Percentiles rank a stretch among this genome's conserved stretches.
Evolutionary conservation across 2,888 invertebrate species (phyloP).

Genomic region (Petrolisthes cinctipes): DNA sequence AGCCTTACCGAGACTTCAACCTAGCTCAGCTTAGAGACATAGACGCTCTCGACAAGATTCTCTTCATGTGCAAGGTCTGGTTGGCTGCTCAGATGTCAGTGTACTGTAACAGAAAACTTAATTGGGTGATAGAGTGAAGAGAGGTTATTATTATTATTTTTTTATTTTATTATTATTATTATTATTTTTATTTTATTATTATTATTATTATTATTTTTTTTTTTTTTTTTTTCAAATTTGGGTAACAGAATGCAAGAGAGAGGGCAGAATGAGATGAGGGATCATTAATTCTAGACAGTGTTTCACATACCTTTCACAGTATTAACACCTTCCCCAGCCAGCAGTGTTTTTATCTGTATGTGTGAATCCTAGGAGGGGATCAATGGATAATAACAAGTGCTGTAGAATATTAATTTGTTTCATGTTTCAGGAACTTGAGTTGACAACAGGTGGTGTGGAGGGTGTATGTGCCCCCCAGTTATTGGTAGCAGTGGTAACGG

Average conservation of each 20-base stretch:
- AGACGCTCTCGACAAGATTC: conserved; percentile 49
- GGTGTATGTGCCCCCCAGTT: conserved; percentile 32
- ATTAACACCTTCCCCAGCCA: too few relatives aligned
- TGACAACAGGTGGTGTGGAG: conserved; percentile 41
- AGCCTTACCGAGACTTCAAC: conserved; percentile 51
- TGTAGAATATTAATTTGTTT: background rate
- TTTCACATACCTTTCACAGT: too few relatives aligned
- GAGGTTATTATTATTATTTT: too few relatives aligned
- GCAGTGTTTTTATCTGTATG: too few relatives aligned
- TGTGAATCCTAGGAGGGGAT: too few relatives aligned
- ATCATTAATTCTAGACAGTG: too few relatives aligned
- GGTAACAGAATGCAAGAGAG: too few relatives aligned
- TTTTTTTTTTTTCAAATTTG: background rate
- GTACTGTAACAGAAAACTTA: too few relatives aligned
- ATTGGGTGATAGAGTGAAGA: background rate
- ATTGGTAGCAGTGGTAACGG: conserved; percentile 41
- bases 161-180: background rate
- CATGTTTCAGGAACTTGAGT: conserved; percentile 36
- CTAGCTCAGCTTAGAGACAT: conserved; percentile 54
- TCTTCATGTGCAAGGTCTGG: conserved; percentile 58
- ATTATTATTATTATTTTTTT: background rate
- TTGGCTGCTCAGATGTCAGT: background rate
- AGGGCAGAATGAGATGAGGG: too few relatives aligned
- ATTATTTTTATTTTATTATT: background rate
- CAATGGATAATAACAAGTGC: too few relatives aligned